A percentile compares a stretch with the other conserved stretches of the same genome.
Conservation (phyloP, 2,797 vertebrate species). For the Peromyscus nudipes region DNA sequence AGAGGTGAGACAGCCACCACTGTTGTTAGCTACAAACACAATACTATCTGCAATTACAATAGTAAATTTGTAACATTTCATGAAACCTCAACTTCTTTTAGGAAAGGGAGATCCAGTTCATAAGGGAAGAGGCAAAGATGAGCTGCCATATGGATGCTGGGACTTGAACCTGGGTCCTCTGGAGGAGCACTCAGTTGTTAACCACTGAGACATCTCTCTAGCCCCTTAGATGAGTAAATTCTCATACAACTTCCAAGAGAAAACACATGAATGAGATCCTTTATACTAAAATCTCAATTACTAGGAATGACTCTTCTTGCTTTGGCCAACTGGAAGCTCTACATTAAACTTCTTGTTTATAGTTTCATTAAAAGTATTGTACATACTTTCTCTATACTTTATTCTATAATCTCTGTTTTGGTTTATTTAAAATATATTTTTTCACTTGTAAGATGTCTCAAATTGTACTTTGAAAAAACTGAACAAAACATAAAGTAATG, state of each 20-base stretch:
- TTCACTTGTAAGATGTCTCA: constrained; percentile 9
- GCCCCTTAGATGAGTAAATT: neutral
- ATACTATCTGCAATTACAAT: constrained; percentile 10
- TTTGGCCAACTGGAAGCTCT: constrained; percentile 52
- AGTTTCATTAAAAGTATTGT: constrained; percentile 1
- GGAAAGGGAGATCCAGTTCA: constrained; percentile 4
- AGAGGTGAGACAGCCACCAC: neutral
- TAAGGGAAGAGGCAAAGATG: constrained; percentile 17
- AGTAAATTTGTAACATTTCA: constrained; percentile 36
- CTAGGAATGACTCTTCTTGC: neutral
- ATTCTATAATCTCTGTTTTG: neutral
- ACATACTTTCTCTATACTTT: constrained; percentile 36
- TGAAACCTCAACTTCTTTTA: constrained; percentile 2
- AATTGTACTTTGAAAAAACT: constrained; percentile 60
- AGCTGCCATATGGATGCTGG: neutral
- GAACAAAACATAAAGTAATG: neutral
- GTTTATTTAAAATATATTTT: constrained; percentile 61
- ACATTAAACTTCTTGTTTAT: constrained; percentile 44
- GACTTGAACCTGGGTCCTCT: neutral
- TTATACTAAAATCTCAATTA: constrained; percentile 2
- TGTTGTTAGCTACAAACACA: constrained; percentile 36
- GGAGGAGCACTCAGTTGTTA: neutral
- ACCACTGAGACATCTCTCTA: neutral
- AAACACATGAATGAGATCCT: neutral
- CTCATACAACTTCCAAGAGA: neutral